These are phyloP conservation scores for Rotaria sp. DNA, from an alignment of 2,888 invertebrate species.

Conservation along the genomic window DNA sequence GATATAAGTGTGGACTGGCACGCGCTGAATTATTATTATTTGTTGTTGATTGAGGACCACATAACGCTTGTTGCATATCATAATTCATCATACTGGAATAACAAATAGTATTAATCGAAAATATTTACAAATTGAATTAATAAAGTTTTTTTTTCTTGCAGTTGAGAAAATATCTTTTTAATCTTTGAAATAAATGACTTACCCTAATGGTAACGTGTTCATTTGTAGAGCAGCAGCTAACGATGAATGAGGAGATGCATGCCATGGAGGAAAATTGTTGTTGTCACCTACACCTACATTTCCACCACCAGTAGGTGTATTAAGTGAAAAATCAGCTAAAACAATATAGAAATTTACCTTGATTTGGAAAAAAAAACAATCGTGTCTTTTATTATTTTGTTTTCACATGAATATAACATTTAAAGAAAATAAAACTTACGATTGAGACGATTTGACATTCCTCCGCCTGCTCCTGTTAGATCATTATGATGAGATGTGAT, in stretches of 20 bases:
- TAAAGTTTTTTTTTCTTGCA: too few relatives aligned
- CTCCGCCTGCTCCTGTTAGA: background rate
- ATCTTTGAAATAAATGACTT: background rate
- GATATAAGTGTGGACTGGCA: background rate
- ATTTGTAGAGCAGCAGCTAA: conserved; percentile 29
- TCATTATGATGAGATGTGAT: conserved; percentile 2
- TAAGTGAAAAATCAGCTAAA: background rate
- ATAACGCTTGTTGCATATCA: background rate
- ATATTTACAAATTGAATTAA: too few relatives aligned
- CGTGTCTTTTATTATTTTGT: too few relatives aligned
- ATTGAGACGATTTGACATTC: background rate
- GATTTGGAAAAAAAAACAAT: too few relatives aligned
- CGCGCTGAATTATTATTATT: background rate
- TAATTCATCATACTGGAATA: conserved; percentile 16
- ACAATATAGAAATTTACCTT: background rate
- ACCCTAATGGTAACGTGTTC: conserved; percentile 20
- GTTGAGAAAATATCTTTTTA: background rate
- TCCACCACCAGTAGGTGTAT: background rate
- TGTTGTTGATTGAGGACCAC: background rate
- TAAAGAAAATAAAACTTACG: background rate
- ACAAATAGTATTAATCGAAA: too few relatives aligned
- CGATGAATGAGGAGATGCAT: background rate
- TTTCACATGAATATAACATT: too few relatives aligned
- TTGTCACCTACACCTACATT: background rate
- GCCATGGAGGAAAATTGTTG: conserved; percentile 28